Percentiles rank a stretch among this genome's conserved stretches.
Evolutionary conservation across 2,113 vertebrate species (phyloP).

Genomic region (Centropus bengalensis): DNA sequence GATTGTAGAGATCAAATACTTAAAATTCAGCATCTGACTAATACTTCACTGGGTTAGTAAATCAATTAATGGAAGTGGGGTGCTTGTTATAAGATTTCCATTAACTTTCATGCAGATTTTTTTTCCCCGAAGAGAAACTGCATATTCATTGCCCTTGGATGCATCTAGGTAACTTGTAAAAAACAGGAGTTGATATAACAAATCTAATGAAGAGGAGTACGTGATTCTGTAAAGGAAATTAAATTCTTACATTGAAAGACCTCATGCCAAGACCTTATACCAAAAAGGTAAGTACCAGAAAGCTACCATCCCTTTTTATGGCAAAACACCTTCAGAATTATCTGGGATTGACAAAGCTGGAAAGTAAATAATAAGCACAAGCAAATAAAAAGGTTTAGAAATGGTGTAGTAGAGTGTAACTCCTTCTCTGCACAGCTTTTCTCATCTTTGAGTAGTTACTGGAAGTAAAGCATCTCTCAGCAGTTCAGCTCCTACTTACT

Average conservation of each 20-base stretch:
- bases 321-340: background rate
- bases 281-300: background rate
- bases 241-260: background rate
- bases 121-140: slow-evolving; percentile 2
- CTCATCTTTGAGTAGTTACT: background rate
- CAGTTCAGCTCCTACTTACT: background rate
- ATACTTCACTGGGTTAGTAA: slow-evolving; percentile 53
- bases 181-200: background rate
- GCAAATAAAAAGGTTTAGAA: background rate
- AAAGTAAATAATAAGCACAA: background rate
- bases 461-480: background rate
- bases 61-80: slow-evolving; percentile 61
- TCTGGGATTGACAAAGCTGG: background rate
- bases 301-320: background rate
- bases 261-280: background rate
- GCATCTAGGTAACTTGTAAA: background rate
- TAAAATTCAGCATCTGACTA: slow-evolving; percentile 63
- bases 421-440: background rate
- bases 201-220: background rate
- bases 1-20: slow-evolving; percentile 62
- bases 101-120: slow-evolving; percentile 40
- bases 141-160: slow-evolving; percentile 43
- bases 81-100: slow-evolving; percentile 50
- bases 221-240: background rate
- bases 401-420: background rate